phyloP scores from a whole-genome alignment of 2,888 invertebrate species.

The Hymenopus coronatus region DNA sequence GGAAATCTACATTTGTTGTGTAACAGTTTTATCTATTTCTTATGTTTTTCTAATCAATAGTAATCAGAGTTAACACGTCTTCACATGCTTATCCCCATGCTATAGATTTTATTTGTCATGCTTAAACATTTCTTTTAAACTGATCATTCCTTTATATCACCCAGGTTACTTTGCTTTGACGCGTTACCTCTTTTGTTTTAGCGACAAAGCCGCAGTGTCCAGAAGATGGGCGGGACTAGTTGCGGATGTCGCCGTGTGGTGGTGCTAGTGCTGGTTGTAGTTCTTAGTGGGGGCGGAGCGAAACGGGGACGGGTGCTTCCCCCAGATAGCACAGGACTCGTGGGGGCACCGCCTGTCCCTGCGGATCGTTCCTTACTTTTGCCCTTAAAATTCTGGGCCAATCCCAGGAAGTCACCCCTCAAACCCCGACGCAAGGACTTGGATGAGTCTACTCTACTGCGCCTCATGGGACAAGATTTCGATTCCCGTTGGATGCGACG shows the following conservation, averaged over 20 bases:
- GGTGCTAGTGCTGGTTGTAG: neutral
- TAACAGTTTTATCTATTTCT: too few species aligned
- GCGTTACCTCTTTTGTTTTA: neutral
- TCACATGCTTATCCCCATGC: too few species aligned
- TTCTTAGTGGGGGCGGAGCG: neutral
- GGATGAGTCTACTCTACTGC: slow-evolving; percentile 29
- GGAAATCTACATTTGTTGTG: too few species aligned
- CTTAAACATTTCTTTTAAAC: too few species aligned
- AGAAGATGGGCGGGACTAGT: neutral
- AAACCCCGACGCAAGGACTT: slow-evolving; percentile 34
- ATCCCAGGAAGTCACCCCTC: slow-evolving; percentile 37
- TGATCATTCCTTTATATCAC: too few species aligned
- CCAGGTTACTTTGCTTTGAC: too few species aligned
- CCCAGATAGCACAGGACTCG: slow-evolving; percentile 37
- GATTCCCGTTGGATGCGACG: slow-evolving; percentile 36
- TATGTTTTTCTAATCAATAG: too few species aligned
- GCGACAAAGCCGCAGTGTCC: neutral
- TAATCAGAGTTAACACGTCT: too few species aligned
- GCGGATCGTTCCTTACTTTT: slow-evolving; percentile 29
- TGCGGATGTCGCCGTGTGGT: neutral
- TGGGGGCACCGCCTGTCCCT: slow-evolving; percentile 33
- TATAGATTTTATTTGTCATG: too few species aligned
- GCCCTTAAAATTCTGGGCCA: slow-evolving; percentile 41
- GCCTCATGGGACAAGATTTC: slow-evolving; percentile 36
- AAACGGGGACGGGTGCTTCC: slow-evolving; percentile 14